phyloP scores from a whole-genome alignment of 2,797 vertebrate species.

The Hozukius guyotensis region DNA sequence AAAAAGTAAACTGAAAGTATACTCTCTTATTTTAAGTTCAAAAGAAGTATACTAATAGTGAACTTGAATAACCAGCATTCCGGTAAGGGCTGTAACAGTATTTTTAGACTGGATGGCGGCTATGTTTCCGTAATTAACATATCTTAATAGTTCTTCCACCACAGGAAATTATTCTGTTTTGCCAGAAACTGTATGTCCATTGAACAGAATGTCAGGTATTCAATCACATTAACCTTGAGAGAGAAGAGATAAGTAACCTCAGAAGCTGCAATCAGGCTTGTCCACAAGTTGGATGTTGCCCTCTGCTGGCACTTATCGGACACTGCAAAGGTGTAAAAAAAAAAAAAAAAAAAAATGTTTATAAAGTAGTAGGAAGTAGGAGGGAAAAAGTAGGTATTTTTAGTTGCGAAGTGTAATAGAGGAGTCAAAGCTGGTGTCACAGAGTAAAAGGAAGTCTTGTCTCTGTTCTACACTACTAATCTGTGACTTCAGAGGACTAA shows the following conservation, averaged over 20 bases:
- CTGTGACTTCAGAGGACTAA: constrained; percentile 26
- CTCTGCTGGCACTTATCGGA: constrained; percentile 37
- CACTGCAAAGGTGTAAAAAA: background rate
- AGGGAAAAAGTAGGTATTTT: background rate
- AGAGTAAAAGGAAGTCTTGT: constrained; percentile 16
- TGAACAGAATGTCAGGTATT: background rate
- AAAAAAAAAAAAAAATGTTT: background rate
- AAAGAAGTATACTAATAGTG: no score
- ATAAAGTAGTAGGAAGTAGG: background rate
- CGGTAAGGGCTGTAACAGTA: background rate
- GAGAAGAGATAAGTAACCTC: background rate
- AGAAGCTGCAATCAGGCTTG: background rate
- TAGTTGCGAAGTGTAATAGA: background rate
- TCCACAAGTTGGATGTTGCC: constrained; percentile 22
- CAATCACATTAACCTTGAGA: background rate
- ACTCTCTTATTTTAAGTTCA: no score
- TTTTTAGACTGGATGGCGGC: background rate
- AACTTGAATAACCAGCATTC: no score
- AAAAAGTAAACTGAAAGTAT: no score
- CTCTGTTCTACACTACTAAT: background rate
- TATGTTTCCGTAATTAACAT: background rate
- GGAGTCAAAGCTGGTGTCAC: background rate
- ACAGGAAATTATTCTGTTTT: background rate
- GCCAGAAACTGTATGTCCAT: background rate
- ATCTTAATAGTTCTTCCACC: background rate